Evolutionary conservation across 2,113 vertebrate genomes (phyloP).

Genomic region (Gambusia affinis): DNA sequence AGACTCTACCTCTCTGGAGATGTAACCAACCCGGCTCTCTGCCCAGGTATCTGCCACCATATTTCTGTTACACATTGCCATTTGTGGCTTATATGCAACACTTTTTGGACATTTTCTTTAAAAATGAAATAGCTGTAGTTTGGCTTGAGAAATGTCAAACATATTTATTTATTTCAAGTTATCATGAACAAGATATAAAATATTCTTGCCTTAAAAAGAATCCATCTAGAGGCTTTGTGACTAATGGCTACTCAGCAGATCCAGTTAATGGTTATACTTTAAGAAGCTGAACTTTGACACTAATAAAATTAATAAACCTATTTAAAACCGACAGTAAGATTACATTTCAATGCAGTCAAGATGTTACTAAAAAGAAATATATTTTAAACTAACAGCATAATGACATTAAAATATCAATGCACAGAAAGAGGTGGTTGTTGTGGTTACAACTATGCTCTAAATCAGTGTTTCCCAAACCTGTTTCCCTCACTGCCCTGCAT

Average conservation of each 20-base stretch:
- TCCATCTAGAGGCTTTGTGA: neutral
- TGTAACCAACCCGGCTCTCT: conserved; percentile 81
- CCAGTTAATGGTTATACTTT: neutral
- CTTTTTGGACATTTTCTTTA: neutral
- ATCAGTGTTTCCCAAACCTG: too few relatives aligned
- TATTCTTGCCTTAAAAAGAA: neutral
- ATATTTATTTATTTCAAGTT: neutral
- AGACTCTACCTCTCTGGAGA: conserved; percentile 87
- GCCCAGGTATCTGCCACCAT: conserved; percentile 81
- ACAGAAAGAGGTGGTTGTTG: too few relatives aligned
- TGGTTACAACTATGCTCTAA: too few relatives aligned
- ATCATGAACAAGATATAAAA: neutral
- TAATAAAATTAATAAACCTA: neutral
- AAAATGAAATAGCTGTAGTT: neutral
- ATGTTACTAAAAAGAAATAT: neutral
- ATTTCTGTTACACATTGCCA: neutral
- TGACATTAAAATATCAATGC: neutral
- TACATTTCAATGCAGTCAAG: neutral
- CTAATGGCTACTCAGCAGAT: neutral
- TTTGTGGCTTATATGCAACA: neutral
- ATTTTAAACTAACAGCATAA: neutral
- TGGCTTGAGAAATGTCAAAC: neutral
- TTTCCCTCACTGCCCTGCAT: too few relatives aligned
- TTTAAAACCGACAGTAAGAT: neutral
- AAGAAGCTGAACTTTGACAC: neutral